Percentiles rank a stretch among this genome's conserved stretches.
Evolutionary conservation across 92 coral and sea anemone species (phyloP).

Genomic region (Hydrozoanthus gracilis): DNA sequence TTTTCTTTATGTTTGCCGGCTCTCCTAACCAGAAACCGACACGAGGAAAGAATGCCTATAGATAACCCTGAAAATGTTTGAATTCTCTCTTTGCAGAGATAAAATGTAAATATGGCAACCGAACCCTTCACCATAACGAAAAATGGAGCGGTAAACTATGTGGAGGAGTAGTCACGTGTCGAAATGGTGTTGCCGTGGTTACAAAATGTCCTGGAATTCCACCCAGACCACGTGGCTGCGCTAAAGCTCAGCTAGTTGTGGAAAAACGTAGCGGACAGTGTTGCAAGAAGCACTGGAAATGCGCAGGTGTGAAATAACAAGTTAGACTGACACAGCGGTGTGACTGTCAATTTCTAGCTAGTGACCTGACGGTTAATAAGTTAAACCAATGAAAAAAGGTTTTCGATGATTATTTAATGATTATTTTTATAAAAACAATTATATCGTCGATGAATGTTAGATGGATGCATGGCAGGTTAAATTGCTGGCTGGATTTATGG

Average conservation of each 20-base stretch:
- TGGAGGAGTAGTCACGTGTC: conserved; percentile 82
- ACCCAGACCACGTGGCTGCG: conserved; percentile 76
- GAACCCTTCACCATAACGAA: conserved; percentile 76
- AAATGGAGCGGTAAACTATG: conserved; percentile 89
- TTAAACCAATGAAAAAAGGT: no score
- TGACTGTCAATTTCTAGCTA: no score
- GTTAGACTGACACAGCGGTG: neutral
- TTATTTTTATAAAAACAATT: no score
- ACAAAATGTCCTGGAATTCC: conserved; percentile 83
- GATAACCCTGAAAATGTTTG: neutral
- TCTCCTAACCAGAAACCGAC: no score
- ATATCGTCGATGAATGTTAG: no score
- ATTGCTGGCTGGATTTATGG: neutral
- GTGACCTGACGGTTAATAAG: no score
- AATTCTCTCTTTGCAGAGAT: conserved; percentile 51
- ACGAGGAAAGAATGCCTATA: neutral
- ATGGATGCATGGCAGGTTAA: neutral
- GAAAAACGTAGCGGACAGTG: conserved; percentile 75
- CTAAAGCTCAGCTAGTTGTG: conserved; percentile 68
- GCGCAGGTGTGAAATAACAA: conserved; percentile 63
- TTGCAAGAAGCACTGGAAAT: conserved; percentile 82
- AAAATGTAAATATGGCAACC: conserved; percentile 79
- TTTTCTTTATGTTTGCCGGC: no score
- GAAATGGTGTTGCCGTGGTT: conserved; percentile 67
- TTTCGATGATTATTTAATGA: no score